Evolutionary conservation across 64 coral and sea anemone genomes (phyloP), one percentile per base, ranked within the genome.

Genomic region (Stichodactyla helianthus): DNA sequence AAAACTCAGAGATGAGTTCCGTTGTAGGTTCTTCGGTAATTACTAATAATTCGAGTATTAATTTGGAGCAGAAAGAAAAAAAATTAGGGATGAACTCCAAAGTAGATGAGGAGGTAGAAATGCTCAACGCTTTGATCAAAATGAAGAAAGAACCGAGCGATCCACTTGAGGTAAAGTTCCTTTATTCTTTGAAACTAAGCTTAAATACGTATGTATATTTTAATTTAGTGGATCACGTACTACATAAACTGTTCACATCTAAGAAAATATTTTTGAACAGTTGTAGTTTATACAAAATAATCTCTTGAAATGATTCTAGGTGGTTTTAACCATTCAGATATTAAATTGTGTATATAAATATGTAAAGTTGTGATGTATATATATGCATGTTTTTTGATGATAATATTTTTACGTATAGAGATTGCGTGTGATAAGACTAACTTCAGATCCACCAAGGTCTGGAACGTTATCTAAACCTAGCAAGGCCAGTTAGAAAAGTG

Each of bases 61-160:
- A 74, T 74, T 7, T 13, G n/a, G 68, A 74, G 68, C 68, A 27
- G 20, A 74, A 74, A 74, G 10, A 74, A 74, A n/a, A 9, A 9
- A 74, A n/a, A 13, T 31, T 27, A 74, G 25, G 25, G 27, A 74
- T 27, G 22, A 74, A 74, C 27, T 74, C 11, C 0, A 13, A 26
- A 23, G 31, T 14, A 62, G 80, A 80, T 44, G n/a, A 91, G 9
- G 50, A 71, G 80, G 89, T 85, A 58, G 89, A 86, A 15, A 54
- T 60, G 54, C 65, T 89, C 1, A 89, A 71, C 17, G n/a, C 79
- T 35, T 89, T 89, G 52, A 74, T 74, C 68, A 83, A 83, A 53
- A 86, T 91, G 53, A 85, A 91, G 71, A 91, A 68, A 51, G 83
- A 91, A 50, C 71, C 19, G 54, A 86, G 63, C 10, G 74, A 86